Base-by-base conservation (phyloP, 2,797 vertebrate species). In the Siniperca obscura region DNA sequence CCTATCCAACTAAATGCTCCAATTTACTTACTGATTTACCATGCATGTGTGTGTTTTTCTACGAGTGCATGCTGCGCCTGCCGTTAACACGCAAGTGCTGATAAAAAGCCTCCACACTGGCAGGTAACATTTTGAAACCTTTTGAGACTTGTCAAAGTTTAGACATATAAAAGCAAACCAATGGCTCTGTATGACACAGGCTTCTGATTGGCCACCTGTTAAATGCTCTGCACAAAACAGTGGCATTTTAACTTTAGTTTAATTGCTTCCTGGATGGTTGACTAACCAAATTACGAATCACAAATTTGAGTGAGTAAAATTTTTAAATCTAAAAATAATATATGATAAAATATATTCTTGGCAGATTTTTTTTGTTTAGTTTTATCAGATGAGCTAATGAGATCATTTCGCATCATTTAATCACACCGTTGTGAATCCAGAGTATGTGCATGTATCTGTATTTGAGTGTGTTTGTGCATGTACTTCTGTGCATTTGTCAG, bases 1-100 rank as follows among this genome's bases (percentile, higher is more conserved):
- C 34, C 74, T 62, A 53, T 79, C 86, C 55, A 17, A 44, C 61
- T 89, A 60, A 85, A 73, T 82, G 40, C 12, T 67, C 64, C 40
- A 62, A 36, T 27, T 55, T 48, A 70, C n/a, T 66, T 50, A 70
- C 40, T 50, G 61, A 11, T 10, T n/a, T 67, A 17, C 6, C n/a
- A 16, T 46, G 21, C 19, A 40, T 52, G 36, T 30, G 38, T 52
- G 22, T 7, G 44, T 68, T 38, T 74, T 22, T 14, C 4, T 34
- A 5, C 0, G 0, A 16, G 4, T 7, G 25, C 34, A 34, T 27
- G n/a, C 10, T 12, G 25, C 27, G 34, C 42, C 4, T 8, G 12
- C 50, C 0, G 1, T 56, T 16, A 68, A 68, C 25, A 14, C 6
- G 22, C 12, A 69, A 53, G 13, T 53, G 7, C 21, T 44, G 44